These are phyloP conservation scores for Porites australiensis DNA, from an alignment of 64 coral and sea anemone genomes.

Conservation along the genomic window DNA sequence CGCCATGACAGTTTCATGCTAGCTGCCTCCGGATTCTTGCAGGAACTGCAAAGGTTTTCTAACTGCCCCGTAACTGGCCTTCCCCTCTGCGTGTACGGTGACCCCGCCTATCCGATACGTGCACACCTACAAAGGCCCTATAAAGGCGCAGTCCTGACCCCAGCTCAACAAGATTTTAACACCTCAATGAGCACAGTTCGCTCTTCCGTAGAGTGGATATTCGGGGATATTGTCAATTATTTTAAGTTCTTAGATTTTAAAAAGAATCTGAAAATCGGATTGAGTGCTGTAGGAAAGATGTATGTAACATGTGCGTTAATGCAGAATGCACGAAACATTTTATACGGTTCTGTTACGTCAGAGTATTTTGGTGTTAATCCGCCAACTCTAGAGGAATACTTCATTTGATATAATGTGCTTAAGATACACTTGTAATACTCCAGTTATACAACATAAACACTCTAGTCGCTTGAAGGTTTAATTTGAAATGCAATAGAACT, in stretches of 20 bases:
- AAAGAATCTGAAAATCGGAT: too few relatives aligned
- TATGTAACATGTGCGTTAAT: constrained; percentile 54
- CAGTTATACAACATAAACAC: not conserved
- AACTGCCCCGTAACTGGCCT: too few relatives aligned
- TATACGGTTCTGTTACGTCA: constrained; percentile 54
- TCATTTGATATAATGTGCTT: constrained; percentile 39
- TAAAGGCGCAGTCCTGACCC: too few relatives aligned
- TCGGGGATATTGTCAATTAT: too few relatives aligned
- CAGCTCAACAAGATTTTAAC: too few relatives aligned
- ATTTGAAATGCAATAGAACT: not conserved
- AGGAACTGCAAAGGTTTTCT: constrained; percentile 14
- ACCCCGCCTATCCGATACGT: too few relatives aligned
- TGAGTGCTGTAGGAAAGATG: too few relatives aligned
- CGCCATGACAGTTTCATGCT: constrained; percentile 44
- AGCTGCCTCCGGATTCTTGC: constrained; percentile 54
- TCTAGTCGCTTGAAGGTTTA: not conserved
- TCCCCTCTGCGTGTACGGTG: too few relatives aligned
- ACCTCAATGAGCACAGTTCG: too few relatives aligned
- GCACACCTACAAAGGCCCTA: too few relatives aligned
- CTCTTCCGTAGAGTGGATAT: too few relatives aligned
- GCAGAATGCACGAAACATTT: constrained; percentile 64
- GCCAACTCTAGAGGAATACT: constrained; percentile 46
- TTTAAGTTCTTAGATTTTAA: too few relatives aligned
- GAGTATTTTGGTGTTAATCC: constrained; percentile 60
- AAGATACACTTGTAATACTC: constrained; percentile 31